Evolutionary conservation across 2,888 invertebrate genomes (phyloP).

Genomic region (Hofmannophila pseudospretella): DNA sequence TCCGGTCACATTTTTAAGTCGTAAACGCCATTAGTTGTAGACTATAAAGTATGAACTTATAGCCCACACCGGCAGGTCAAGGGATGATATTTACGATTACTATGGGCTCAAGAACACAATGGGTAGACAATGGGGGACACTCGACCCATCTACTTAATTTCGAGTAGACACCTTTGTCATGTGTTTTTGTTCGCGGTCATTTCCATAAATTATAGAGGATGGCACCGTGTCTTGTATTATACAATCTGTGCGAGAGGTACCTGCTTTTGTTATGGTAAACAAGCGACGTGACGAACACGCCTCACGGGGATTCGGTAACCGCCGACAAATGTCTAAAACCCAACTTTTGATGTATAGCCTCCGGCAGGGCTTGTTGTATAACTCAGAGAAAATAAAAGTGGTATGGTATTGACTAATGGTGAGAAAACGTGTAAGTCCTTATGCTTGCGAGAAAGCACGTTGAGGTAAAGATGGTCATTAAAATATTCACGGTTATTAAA

Average conservation of each 20-base stretch:
- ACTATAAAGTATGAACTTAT: constrained; percentile 13
- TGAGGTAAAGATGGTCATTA: no score
- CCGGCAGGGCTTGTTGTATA: constrained; percentile 15
- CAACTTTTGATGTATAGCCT: constrained; percentile 20
- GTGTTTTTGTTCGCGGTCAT: constrained; percentile 72
- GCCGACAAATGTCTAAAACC: constrained; percentile 23
- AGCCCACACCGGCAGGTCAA: constrained; percentile 25
- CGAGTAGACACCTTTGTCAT: constrained; percentile 74
- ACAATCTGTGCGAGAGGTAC: constrained; percentile 35
- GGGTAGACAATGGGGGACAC: constrained; percentile 56
- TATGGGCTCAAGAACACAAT: constrained; percentile 47
- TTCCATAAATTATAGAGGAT: constrained; percentile 74
- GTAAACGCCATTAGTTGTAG: constrained; percentile 9
- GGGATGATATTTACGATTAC: constrained; percentile 67
- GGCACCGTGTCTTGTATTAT: constrained; percentile 28
- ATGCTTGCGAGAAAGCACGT: not conserved
- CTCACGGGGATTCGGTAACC: constrained; percentile 55
- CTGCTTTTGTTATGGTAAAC: constrained; percentile 73
- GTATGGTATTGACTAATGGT: constrained; percentile 13
- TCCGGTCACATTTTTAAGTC: constrained; percentile 3
- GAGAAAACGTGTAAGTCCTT: constrained; percentile 5
- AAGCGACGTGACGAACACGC: constrained; percentile 58
- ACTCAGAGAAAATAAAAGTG: constrained; percentile 1
- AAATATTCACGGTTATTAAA: no score
- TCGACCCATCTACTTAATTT: constrained; percentile 74